Evolutionary conservation across 1,140 invertebrate species (phyloP), one percentile per base, ranked within the genome.

Genomic region (Drosophila kepulauana): DNA sequence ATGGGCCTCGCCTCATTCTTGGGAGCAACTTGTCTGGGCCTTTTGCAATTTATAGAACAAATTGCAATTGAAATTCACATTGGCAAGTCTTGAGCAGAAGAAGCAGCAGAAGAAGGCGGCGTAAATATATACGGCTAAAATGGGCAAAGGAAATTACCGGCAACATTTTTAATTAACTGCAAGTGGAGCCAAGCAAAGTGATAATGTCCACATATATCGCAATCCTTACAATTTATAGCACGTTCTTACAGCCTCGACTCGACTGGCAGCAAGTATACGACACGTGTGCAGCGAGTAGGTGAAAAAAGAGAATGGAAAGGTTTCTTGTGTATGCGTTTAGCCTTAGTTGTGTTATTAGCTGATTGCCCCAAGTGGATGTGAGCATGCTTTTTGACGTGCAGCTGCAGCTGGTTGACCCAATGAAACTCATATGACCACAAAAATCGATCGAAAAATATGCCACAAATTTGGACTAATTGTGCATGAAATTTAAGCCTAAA

Each of bases 101-200:
- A 49, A 8, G 58, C 58, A 33, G 72, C 67, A 73, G 20, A 4
- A 25, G 20, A 25, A 25, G 58, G 52, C 33, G 43, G 62, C 38
- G 81, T 78, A 81, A 81, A 84, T 85, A 13, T 61, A 43, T 28
- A 20, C 15, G 7, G n/a, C 35, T 35, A 10, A 11, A 25, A 57
- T 33, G 30, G 10, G 38, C 1, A 11, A 5, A 66, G 73, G 52
- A 81, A 81, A 81, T 69, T 20, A 79, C 35, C 7, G 64, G 69
- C 73, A 84, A 76, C 66, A 82, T 82, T 88, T 86, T 86, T 88
- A 86, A 86, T 86, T 86, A 86, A 88, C 82, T 78, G 70, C 30
- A 58, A 35, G 46, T 48, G 30, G 2, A 16, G 10, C 51, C 35
- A 5, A 52, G 30, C 16, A 54, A 46, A 54, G 58, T 56, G 66